These are phyloP conservation scores for Galaxea fascicularis DNA, from an alignment of 92 coral and sea anemone genomes.

Conservation along the genomic window DNA sequence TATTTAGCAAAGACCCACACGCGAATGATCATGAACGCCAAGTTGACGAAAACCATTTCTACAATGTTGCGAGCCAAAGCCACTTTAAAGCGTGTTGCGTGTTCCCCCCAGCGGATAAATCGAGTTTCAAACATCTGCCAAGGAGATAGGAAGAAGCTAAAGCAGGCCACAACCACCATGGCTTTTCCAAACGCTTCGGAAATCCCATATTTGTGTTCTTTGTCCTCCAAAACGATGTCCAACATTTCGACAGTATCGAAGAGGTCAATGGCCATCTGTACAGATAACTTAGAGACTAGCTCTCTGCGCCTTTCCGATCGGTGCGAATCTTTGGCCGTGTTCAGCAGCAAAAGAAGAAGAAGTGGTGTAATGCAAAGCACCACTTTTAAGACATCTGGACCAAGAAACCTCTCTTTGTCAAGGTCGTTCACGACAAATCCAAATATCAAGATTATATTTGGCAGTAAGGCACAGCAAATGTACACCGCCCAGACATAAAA, in stretches of 20 bases:
- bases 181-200: constrained; percentile 1
- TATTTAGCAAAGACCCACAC: constrained; percentile 31
- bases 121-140: constrained; percentile 54
- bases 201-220: constrained; percentile 6
- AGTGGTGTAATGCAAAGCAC: constrained; percentile 17
- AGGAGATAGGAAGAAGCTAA: constrained; percentile 51
- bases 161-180: constrained; percentile 39
- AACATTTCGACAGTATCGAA: constrained; percentile 69
- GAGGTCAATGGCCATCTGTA: constrained; percentile 57
- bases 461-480: not conserved
- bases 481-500: not conserved
- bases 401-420: not conserved
- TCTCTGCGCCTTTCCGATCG: not conserved
- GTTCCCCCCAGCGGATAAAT: not conserved
- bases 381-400: constrained; percentile 14
- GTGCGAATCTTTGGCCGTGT: not conserved
- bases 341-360: constrained; percentile 29
- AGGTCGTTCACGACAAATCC: not conserved
- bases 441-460: not conserved
- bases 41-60: constrained; percentile 34
- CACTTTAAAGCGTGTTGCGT: not conserved
- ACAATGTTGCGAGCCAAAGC: not conserved
- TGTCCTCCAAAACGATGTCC: constrained; percentile 42
- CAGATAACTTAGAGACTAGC: constrained; percentile 39
- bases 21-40: constrained; percentile 49